Evolutionary conservation across 2,888 invertebrate species (phyloP), one percentile per base, ranked within the genome.

Genomic region (Lamellibrachia columna): DNA sequence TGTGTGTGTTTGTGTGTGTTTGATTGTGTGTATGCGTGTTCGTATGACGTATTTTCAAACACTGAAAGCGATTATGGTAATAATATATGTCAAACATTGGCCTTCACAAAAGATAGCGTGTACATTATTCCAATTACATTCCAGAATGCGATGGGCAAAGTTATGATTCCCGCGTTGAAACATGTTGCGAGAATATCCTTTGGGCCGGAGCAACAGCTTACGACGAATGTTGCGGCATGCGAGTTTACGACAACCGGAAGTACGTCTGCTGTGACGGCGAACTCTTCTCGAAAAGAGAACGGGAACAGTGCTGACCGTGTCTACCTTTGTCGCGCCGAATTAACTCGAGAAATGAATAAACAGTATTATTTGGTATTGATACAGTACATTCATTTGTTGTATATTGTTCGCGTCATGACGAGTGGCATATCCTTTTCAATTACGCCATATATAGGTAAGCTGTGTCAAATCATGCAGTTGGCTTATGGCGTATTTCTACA

Each of bases 171-270:
- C 75, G 75, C 11, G 75, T 75, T 15, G 75, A 75, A n/a, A 75
- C 75, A n/a, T 75, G 75, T 22, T 75, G 75, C 3, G 75, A 22
- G 22, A 75, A 75, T n/a, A 75, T 75, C 75, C 75, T 75, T 75
- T 75, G 75, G 75, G 11, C 75, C 75, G 75, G 75, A n/a, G 75
- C 75, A 15, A 75, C 75, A 11, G n/a, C 75, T 15, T 22, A 75
- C 22, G 75, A 75, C 75, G 75, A 75, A 75, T 75, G 75, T 75
- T 75, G 75, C 75, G 75, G 75, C 75, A n/a, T 75, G 2, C 75
- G 22, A 75, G 75, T 75, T 75, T 75, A 22, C 75, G 75, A 75
- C 75, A 75, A n/a, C 75, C 75, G 75, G 75, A 75, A 75, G 75
- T 75, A 75, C 75, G 22, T 75, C 22, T 75, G 75, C n/a, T 75